Evolutionary conservation across 2,888 invertebrate genomes (phyloP), one percentile per base, ranked within the genome.

Genomic region (Andrena bicolor): DNA sequence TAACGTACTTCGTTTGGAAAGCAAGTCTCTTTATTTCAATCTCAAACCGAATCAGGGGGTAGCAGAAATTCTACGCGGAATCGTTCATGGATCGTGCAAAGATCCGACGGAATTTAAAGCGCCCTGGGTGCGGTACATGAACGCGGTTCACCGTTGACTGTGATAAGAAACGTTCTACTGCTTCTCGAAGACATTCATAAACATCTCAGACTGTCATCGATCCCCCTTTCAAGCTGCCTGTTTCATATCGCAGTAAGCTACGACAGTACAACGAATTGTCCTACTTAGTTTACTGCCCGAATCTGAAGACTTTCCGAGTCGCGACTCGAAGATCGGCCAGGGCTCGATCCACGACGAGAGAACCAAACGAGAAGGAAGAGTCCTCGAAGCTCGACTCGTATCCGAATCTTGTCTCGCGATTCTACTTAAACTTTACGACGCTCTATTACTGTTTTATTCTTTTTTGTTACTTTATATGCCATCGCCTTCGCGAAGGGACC

Each of bases 151-250:
- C 84, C 92, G 91, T 91, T 92, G 90, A 93, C 93, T 93, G 93
- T 93, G 93, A 94, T 94, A 93, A 90, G 89, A 93, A 90, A 90
- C 82, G 89, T 90, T 90, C 58, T 76, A 23, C 51, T 82, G 13
- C 61, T 84, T 78, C 65, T 86, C 82, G 88, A 88, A 83, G 76
- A 83, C 85, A 89, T 78, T 86, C 84, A 23, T 20, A 82, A 81
- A 74, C 69, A 72, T 60, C 77, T 58, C 80, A 20, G 58, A 20
- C 51, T 61, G 66, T 61, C 26, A 75, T 72, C 63, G 48, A 75
- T 32, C 63, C 70, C 48, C 53, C 60, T 41, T 41, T 68, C 26
- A 16, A 26, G 48, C 41, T 61, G 51, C 65, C 28, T 32, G 10
- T 63, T 10, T 63, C 58, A 13, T 35, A 78, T 58, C 28, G 71